Conservation (phyloP, 2,797 vertebrate species). For the Pelodytes ibericus region DNA sequence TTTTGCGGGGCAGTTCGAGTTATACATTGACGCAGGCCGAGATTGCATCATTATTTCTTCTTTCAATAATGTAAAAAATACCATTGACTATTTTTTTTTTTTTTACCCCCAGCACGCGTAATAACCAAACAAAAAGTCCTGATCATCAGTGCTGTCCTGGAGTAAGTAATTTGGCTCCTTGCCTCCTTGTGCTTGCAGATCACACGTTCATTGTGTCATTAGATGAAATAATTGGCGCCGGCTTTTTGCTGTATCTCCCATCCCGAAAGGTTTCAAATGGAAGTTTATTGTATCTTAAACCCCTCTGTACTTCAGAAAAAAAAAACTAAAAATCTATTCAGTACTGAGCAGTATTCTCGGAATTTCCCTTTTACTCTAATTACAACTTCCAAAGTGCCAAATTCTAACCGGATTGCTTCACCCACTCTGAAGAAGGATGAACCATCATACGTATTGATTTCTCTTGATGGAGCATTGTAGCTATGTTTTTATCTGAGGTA, state of each 20-base stretch:
- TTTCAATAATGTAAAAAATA: too few species aligned
- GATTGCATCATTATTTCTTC: too few species aligned
- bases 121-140: too few species aligned
- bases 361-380: constrained; percentile 10
- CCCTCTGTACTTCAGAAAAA: not conserved
- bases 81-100: too few species aligned
- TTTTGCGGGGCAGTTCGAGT: too few species aligned
- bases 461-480: not conserved
- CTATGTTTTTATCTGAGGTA: not conserved
- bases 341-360: constrained; percentile 2
- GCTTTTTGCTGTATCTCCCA: not conserved
- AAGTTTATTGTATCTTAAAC: constrained; percentile 34
- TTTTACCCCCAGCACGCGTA: too few species aligned
- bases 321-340: not conserved
- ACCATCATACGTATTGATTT: constrained; percentile 49
- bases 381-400: constrained; percentile 12
- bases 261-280: constrained; percentile 30
- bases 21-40: too few species aligned
- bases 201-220: constrained; percentile 24
- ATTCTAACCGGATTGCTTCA: constrained; percentile 42
- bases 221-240: constrained; percentile 16
- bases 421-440: constrained; percentile 59
- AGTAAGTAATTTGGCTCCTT: constrained; percentile 22
- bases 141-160: too few species aligned
- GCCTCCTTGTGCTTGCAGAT: constrained; percentile 17